phyloP scores from a whole-genome alignment of 2,888 invertebrate genomes.

The Hypomecis atomaria region DNA sequence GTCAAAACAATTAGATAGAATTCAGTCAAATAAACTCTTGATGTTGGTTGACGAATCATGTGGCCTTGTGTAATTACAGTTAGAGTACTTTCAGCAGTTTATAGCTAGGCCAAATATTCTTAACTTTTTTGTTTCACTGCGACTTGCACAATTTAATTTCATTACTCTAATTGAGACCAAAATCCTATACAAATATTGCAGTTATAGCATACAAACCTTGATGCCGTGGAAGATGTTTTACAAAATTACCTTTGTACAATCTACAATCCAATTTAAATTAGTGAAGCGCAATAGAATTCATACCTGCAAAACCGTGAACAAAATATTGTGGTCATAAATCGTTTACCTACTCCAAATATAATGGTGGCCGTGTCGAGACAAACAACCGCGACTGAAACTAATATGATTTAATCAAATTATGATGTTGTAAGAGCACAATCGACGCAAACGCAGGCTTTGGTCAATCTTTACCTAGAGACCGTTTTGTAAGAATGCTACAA shows the following conservation, averaged over 20 bases:
- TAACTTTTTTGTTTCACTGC: no score
- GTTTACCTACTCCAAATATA: conserved; percentile 45
- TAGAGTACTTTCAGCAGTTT: no score
- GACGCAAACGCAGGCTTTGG: conserved; percentile 43
- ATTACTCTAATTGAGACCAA: no score
- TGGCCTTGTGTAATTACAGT: no score
- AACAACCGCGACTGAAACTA: conserved; percentile 55
- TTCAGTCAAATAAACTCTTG: no score
- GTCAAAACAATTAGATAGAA: no score
- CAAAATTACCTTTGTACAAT: conserved; percentile 35
- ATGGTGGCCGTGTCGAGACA: conserved; percentile 41
- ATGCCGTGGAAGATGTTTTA: conserved; percentile 5
- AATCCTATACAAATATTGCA: no score
- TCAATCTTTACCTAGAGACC: conserved; percentile 44
- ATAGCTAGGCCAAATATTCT: no score
- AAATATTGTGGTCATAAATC: conserved; percentile 35
- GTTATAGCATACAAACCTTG: neutral
- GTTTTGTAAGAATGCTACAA: conserved; percentile 57
- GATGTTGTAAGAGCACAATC: conserved; percentile 52
- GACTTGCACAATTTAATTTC: no score
- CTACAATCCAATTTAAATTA: conserved; percentile 17
- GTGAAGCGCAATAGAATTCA: conserved; percentile 28
- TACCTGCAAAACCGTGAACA: conserved; percentile 27
- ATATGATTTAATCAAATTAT: conserved; percentile 57
- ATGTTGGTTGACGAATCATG: no score